Evolutionary conservation across 2,888 invertebrate genomes (phyloP), one percentile per base, ranked within the genome.

Genomic region (Fragum sueziense): DNA sequence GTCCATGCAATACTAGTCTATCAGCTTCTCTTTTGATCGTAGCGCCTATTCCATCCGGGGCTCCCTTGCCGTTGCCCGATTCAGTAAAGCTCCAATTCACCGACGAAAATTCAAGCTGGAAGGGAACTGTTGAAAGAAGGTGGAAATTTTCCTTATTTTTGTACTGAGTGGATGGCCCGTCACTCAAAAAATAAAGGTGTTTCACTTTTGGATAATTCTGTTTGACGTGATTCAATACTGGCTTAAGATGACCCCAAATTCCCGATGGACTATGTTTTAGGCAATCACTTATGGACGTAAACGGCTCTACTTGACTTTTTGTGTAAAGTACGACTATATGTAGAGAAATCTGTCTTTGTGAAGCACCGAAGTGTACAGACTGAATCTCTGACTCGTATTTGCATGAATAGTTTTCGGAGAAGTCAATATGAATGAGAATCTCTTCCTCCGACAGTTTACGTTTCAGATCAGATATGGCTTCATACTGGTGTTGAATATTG

Each of bases 201-300:
- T 20, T 22, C 14, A 65, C 3, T 9, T 1, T 7, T 25, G 34
- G 41, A 20, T 33, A 11, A 9, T n/a, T 25, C 65, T 34, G 14
- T n/a, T 70, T 51, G 62, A 47, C n/a, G 6, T 70, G 14, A 1
- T 70, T n/a, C 9, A 76, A 31, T 20, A 91, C 79, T 80, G 92
- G 92, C 75, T 87, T 72, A 41, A 93, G 82, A 84, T 93, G 92
- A 51, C 90, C 91, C 92, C 93, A 93, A 69, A 93, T 91, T n/a
- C 92, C 92, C 62, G 87, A 85, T 51, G 92, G 90, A 57, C 88
- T 88, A 88, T 93, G 93, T 11, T 52, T 22, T 14, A 47, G 25
- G 31, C 41, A 62, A 31, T 73, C 65, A 9, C 65, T 61, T 9
- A 47, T 22, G 31, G 51, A 34, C 17, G 41, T 62, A 27, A 75